A percentile compares a stretch with the other conserved stretches of the same genome.
Conservation (phyloP, 2,113 vertebrate species). For the Planiliza haematocheilus region DNA sequence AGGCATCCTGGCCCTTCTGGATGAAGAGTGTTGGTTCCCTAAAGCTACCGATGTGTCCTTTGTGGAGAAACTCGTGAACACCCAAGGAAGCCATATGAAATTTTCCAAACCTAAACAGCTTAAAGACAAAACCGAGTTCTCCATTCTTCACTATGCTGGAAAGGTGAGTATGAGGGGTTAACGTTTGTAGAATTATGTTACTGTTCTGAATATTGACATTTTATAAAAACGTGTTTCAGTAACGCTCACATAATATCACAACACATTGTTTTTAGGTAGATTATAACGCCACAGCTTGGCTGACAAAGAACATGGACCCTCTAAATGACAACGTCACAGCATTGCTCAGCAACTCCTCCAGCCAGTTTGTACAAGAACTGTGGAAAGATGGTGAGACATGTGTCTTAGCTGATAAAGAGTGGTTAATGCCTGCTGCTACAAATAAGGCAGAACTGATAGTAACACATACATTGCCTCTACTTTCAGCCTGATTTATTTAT, state of each 20-base stretch:
- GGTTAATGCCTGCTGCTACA: too few relatives aligned
- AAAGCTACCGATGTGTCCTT: conserved; percentile 96
- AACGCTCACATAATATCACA: not conserved
- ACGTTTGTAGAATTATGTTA: not conserved
- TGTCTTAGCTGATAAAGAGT: too few relatives aligned
- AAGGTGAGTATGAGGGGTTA: conserved; percentile 81
- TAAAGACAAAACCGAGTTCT: conserved; percentile 96
- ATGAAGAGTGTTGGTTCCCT: conserved; percentile 98
- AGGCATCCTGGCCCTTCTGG: conserved; percentile 93
- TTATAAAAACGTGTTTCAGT: not conserved
- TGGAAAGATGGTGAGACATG: conserved; percentile 93
- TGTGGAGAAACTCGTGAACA: conserved; percentile 92
- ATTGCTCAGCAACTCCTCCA: conserved; percentile 92
- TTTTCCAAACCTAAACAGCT: conserved; percentile 95
- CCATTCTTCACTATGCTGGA: conserved; percentile 93
- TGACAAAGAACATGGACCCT: conserved; percentile 99
- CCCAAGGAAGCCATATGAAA: conserved; percentile 92
- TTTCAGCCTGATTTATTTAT: too few relatives aligned
- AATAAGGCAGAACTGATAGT: too few relatives aligned
- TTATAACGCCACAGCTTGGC: conserved; percentile 92
- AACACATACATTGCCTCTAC: too few relatives aligned
- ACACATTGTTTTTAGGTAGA: conserved; percentile 86
- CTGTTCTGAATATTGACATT: not conserved
- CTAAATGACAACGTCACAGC: conserved; percentile 94
- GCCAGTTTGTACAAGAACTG: conserved; percentile 92